Base-by-base conservation (phyloP, 2,888 invertebrate genomes). In the Cosmopolites sordidus region DNA sequence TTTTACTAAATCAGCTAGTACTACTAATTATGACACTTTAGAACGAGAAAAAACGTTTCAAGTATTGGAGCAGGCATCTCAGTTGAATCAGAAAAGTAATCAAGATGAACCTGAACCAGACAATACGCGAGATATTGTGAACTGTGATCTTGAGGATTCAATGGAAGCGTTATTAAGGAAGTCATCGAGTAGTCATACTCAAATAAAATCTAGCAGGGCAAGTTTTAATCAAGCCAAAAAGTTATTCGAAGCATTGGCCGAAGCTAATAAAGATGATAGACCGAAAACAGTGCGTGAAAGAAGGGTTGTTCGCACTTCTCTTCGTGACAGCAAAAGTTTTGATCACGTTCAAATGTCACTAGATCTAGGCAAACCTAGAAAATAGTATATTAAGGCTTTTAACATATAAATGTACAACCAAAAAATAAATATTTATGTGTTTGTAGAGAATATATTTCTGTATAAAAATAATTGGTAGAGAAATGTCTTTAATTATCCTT, bases 161-260 rank as follows among this genome's bases (percentile, higher is more conserved):
- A 11, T 56, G 16, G 55, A 59, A 43, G 16, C 54, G 16, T 37
- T 54, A 27, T 48, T 51, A 2, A 48, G 27, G 33, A 56, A 51
- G 33, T 54, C 54, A 1, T 56, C 56, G 37, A 41, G 18, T n/a
- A 48, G 41, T 37, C 54, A 52, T 8, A 30, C 33, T 22, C 54
- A 50, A 16, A 54, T 51, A 22, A 51, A 38, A 38, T 53, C 53
- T 39, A 59, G 48, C 27, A 54, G 59, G 40, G 58, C 49, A n/a
- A 66, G 66, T 43, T 69, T 66, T 54, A 58, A 65, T n/a, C 63
- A 62, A 29, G 69, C 69, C 14, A 66, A 66, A 46, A 66, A 63
- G 43, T 49, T 68, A 16, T 69, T 69, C 46, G 67, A 69, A 50
- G 62, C 57, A 2, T 51, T 62, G n/a, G 56, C 60, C 16, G 59